phyloP scores from a whole-genome alignment of 1,140 invertebrate species.

The Cardiocondyla obscurior region DNA sequence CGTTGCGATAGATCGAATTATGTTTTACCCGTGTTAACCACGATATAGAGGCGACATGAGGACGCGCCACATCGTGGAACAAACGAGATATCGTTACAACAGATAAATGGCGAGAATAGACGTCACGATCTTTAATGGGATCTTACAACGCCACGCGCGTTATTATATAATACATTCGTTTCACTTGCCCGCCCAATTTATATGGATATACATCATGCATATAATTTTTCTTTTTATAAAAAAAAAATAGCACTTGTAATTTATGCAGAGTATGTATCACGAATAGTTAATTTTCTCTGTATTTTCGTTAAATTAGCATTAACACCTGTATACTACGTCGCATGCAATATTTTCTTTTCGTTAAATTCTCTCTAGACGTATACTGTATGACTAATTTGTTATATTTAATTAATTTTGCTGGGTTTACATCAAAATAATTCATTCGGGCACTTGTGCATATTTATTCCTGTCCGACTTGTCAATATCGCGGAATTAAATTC shows the following conservation, averaged over 20 bases:
- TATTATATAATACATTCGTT: constrained; percentile 20
- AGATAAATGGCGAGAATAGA: constrained; percentile 17
- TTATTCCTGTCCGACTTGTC: neutral
- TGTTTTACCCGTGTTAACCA: constrained; percentile 13
- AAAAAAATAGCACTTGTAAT: neutral
- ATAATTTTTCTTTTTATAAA: too few relatives aligned
- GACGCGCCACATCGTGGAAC: neutral
- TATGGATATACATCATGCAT: neutral
- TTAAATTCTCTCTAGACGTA: neutral
- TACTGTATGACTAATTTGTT: constrained; percentile 9
- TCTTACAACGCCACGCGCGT: constrained; percentile 17
- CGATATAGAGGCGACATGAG: constrained; percentile 10
- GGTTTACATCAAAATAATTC: neutral
- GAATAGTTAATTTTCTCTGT: constrained; percentile 38
- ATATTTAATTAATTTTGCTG: constrained; percentile 2
- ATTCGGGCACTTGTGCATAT: neutral
- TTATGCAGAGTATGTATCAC: constrained; percentile 5
- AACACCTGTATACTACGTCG: neutral
- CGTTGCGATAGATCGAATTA: constrained; percentile 40
- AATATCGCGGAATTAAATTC: constrained; percentile 19
- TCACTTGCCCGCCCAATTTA: neutral
- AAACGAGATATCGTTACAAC: constrained; percentile 24
- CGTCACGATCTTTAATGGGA: constrained; percentile 10
- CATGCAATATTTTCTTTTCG: constrained; percentile 13
- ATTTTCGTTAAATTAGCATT: constrained; percentile 25